Percentiles rank a stretch among this genome's conserved stretches.
phyloP scores from a whole-genome alignment of 2,888 invertebrate genomes.

The Phorcus lineatus region DNA sequence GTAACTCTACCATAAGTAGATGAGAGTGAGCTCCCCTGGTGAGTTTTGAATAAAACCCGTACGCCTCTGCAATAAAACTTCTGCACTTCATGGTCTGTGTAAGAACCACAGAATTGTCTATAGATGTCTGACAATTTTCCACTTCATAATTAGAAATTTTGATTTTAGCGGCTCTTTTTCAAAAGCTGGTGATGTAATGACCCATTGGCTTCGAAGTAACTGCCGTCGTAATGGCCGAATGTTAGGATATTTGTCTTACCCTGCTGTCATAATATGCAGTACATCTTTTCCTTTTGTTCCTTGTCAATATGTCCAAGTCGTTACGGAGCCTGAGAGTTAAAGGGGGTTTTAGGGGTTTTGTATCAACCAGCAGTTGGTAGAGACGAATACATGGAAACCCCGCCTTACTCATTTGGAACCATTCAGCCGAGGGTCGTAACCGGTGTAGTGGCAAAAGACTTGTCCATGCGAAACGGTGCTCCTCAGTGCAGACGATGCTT shows the following conservation, averaged over 20 bases:
- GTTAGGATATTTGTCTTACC: neutral
- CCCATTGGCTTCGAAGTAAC: neutral
- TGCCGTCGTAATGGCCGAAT: neutral
- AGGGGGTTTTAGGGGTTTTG: neutral
- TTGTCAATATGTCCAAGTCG: neutral
- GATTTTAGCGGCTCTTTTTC: neutral
- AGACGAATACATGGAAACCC: neutral
- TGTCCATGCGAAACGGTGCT: neutral
- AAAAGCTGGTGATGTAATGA: neutral
- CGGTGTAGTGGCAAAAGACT: neutral
- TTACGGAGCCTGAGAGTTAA: neutral
- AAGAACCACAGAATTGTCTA: neutral
- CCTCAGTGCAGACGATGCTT: neutral
- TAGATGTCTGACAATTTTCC: neutral
- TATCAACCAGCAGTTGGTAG: neutral
- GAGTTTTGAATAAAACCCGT: no score
- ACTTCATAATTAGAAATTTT: neutral
- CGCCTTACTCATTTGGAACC: neutral
- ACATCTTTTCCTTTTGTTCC: constrained; percentile 7
- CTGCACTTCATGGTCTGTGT: neutral
- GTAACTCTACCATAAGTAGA: no score
- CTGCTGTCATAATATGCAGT: neutral
- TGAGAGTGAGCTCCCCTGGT: no score
- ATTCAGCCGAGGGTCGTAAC: neutral
- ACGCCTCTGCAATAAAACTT: no score